Evolutionary conservation across 2,888 invertebrate species (phyloP).

Genomic region (Stenchaetothrips biformis): DNA sequence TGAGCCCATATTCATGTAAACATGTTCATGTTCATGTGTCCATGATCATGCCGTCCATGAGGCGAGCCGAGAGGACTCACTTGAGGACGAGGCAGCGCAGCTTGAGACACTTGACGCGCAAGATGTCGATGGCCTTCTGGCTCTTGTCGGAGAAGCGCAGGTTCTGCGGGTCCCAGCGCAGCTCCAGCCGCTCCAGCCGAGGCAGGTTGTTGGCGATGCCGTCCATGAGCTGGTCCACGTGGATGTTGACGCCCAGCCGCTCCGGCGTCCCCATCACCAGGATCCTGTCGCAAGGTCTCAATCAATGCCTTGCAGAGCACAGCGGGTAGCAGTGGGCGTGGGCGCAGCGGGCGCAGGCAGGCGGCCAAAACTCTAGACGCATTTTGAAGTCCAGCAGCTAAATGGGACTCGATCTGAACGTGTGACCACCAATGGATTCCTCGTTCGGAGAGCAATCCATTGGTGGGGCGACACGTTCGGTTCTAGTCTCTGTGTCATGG

Average conservation of each 20-base stretch:
- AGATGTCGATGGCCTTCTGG: conserved; percentile 96
- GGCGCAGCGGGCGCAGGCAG: not conserved
- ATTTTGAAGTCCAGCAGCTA: too few species aligned
- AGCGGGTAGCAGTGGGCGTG: not conserved
- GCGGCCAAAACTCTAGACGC: too few species aligned
- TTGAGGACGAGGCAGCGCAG: conserved; percentile 88
- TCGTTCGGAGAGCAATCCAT: too few species aligned
- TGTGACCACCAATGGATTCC: too few species aligned
- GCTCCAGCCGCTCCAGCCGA: conserved; percentile 82
- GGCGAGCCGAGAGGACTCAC: conserved; percentile 48
- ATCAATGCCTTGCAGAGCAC: too few species aligned
- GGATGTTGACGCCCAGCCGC: conserved; percentile 91
- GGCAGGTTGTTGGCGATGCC: conserved; percentile 91
- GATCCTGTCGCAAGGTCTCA: conserved; percentile 59
- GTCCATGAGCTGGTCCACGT: conserved; percentile 97
- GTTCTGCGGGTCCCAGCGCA: conserved; percentile 98
- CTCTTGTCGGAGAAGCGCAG: conserved; percentile 98
- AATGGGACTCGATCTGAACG: too few species aligned
- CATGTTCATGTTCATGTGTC: too few species aligned
- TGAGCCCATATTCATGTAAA: too few species aligned
- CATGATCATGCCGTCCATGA: too few species aligned
- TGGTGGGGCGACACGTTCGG: too few species aligned
- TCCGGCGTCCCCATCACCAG: conserved; percentile 96
- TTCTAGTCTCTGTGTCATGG: too few species aligned
- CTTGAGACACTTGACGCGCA: conserved; percentile 91